Conservation (phyloP, 2,888 invertebrate genomes). For the Rhingia campestris region DNA sequence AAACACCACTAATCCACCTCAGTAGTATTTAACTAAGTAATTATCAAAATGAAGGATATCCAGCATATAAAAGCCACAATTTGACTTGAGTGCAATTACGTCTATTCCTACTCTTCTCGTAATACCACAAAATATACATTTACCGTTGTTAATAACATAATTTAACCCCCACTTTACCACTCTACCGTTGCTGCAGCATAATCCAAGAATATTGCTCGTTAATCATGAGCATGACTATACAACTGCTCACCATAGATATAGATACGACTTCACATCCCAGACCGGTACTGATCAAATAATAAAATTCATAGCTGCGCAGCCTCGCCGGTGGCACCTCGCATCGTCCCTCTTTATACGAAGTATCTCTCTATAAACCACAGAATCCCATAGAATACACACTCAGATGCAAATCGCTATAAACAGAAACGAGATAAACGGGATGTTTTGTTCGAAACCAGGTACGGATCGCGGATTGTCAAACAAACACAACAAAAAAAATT, state of each 20-base stretch:
- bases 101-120: background rate
- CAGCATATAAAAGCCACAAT: background rate
- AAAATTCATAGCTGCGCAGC: slow-evolving; percentile 35
- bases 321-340: background rate
- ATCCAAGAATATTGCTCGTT: slow-evolving; percentile 29
- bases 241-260: background rate
- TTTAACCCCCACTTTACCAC: background rate
- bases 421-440: slow-evolving; percentile 64
- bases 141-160: background rate
- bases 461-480: slow-evolving; percentile 24
- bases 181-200: background rate
- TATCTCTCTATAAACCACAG: slow-evolving; percentile 6
- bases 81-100: background rate
- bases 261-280: background rate
- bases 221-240: slow-evolving; percentile 9
- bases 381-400: slow-evolving; percentile 49
- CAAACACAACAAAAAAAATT: background rate
- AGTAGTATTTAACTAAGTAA: no score
- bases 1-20: no score
- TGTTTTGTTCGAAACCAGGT: slow-evolving; percentile 42
- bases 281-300: background rate
- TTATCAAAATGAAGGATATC: no score
- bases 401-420: slow-evolving; percentile 57
- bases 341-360: slow-evolving; percentile 20
- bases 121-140: background rate